Evolutionary conservation across 2,888 invertebrate species (phyloP).

Genomic region (Invenusta paracnida): DNA sequence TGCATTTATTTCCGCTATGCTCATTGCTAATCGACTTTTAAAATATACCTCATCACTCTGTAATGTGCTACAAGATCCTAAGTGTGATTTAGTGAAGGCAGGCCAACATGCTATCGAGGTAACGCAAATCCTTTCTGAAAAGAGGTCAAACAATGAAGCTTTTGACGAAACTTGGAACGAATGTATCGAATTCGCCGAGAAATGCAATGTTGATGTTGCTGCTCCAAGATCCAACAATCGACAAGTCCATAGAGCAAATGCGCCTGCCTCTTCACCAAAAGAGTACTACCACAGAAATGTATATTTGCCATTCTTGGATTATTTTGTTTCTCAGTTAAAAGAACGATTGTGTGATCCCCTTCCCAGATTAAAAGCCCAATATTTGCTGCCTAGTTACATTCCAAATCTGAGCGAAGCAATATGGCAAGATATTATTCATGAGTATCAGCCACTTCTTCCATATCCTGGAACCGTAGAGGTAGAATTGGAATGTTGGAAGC

Average conservation of each 20-base stretch:
- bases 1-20: conserved; percentile 23
- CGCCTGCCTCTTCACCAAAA: conserved; percentile 27
- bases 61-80: conserved; percentile 26
- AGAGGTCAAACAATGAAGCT: conserved; percentile 29
- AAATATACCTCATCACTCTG: conserved; percentile 29
- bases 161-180: conserved; percentile 24
- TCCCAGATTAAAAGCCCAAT: conserved; percentile 7
- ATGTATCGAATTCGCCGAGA: conserved; percentile 24
- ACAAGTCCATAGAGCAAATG: conserved; percentile 29
- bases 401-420: not conserved
- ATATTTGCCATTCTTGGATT: conserved; percentile 27
- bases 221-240: conserved; percentile 29
- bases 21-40: conserved; percentile 29
- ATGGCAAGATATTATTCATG: not conserved
- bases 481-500: not conserved
- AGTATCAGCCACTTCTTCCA: not conserved
- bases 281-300: conserved; percentile 26
- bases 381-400: not conserved
- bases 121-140: conserved; percentile 26
- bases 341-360: conserved; percentile 29
- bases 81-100: conserved; percentile 29
- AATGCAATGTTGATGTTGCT: conserved; percentile 29
- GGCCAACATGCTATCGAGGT: conserved; percentile 29
- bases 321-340: conserved; percentile 26
- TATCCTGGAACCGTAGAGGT: not conserved